These are phyloP conservation scores for Montipora sp. DNA, from an alignment of 64 coral and sea anemone genomes.

Conservation along the genomic window DNA sequence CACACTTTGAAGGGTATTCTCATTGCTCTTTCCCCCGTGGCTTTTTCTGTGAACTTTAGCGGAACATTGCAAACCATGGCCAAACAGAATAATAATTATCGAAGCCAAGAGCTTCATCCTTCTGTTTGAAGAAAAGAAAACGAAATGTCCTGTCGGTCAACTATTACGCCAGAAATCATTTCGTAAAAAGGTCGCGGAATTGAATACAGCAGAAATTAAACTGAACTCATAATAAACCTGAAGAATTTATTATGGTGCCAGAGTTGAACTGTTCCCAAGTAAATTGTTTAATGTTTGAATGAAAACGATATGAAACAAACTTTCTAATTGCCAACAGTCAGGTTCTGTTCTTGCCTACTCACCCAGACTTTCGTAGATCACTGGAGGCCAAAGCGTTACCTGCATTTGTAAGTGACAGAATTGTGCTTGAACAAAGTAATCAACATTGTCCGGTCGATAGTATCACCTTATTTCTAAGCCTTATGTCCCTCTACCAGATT, in stretches of 20 bases:
- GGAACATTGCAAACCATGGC: not conserved
- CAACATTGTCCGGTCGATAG: not conserved
- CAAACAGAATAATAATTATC: not conserved
- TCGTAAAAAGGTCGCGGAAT: not conserved
- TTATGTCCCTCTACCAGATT: too few species aligned
- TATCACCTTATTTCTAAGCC: not conserved
- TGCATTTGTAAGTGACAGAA: not conserved
- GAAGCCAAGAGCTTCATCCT: not conserved
- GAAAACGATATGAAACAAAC: not conserved
- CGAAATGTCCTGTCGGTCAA: not conserved
- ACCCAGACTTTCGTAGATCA: not conserved
- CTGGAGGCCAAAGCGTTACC: constrained; percentile 1
- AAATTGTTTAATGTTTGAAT: not conserved
- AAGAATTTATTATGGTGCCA: not conserved
- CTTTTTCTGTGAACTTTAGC: not conserved
- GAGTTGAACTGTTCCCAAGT: not conserved
- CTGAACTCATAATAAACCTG: not conserved
- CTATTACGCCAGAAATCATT: not conserved
- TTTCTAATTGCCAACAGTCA: not conserved
- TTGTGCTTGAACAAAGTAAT: not conserved
- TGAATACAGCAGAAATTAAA: not conserved
- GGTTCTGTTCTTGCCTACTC: not conserved
- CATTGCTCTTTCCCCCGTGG: not conserved
- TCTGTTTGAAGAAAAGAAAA: not conserved
- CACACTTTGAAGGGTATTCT: constrained; percentile 13